A percentile compares a stretch with the other conserved stretches of the same genome.
phyloP scores from a whole-genome alignment of 2,888 invertebrate species.

The Bombylius discolor region DNA sequence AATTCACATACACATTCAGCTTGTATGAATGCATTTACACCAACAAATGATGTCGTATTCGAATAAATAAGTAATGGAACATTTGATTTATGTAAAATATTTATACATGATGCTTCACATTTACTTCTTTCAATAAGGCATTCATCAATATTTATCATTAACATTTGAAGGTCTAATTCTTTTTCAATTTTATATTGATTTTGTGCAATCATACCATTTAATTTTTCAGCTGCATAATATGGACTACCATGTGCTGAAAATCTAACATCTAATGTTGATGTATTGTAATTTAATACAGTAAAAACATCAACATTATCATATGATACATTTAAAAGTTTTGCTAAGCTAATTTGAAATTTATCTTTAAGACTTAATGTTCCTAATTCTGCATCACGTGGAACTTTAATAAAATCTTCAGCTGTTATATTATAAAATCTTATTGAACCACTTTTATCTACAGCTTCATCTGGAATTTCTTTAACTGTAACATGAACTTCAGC shows the following conservation, averaged over 20 bases:
- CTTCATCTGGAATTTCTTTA: constrained; percentile 78
- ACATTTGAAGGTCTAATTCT: constrained; percentile 57
- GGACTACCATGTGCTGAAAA: constrained; percentile 92
- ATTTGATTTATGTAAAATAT: constrained; percentile 57
- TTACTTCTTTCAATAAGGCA: constrained; percentile 64
- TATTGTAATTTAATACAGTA: constrained; percentile 62
- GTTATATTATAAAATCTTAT: constrained; percentile 68
- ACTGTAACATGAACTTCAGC: constrained; percentile 80
- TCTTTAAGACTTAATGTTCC: constrained; percentile 30
- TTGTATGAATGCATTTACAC: constrained; percentile 72
- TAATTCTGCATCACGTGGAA: constrained; percentile 23
- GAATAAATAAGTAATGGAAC: constrained; percentile 76
- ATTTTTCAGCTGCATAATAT: constrained; percentile 74
- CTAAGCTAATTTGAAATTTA: constrained; percentile 42
- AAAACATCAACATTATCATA: constrained; percentile 83
- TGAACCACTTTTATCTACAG: constrained; percentile 85
- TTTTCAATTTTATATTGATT: constrained; percentile 59
- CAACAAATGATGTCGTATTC: constrained; percentile 87
- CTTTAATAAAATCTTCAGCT: constrained; percentile 74
- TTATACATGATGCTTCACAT: constrained; percentile 65
- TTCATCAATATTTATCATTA: constrained; percentile 86
- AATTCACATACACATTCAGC: constrained; percentile 58
- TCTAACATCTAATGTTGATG: constrained; percentile 63
- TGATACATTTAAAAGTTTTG: constrained; percentile 62
- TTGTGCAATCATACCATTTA: constrained; percentile 71